These are phyloP conservation scores for Denticeps clupeoides DNA, from an alignment of 2,797 vertebrate genomes.

Conservation along the genomic window DNA sequence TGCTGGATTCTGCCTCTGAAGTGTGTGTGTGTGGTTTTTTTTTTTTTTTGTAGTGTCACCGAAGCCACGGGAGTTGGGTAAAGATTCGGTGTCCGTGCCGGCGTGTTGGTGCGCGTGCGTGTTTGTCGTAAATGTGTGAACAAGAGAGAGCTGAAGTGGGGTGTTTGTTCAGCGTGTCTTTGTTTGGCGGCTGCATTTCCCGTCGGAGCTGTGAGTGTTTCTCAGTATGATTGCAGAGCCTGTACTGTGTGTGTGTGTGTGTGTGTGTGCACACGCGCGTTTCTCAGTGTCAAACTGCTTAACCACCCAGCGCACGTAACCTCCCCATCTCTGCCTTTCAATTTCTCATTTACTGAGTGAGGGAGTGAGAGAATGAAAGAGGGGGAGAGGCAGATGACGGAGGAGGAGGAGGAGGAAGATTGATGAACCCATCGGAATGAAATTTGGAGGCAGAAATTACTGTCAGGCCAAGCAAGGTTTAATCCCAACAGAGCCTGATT, in stretches of 20 bases:
- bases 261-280: constrained; percentile 27
- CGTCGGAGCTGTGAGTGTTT: not conserved
- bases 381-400: constrained; percentile 52
- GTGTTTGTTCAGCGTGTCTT: not conserved
- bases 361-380: constrained; percentile 44
- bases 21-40: not conserved
- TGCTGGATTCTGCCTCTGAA: not conserved
- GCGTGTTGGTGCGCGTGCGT: constrained; percentile 2
- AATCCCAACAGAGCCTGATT: constrained; percentile 62
- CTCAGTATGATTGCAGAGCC: not conserved
- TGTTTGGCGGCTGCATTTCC: too few species aligned
- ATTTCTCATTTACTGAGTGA: constrained; percentile 68
- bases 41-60: not conserved
- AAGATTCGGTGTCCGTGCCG: constrained; percentile 8
- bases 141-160: not conserved
- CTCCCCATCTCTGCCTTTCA: constrained; percentile 62
- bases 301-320: constrained; percentile 66
- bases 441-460: constrained; percentile 73
- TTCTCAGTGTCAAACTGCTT: constrained; percentile 46
- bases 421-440: constrained; percentile 75
- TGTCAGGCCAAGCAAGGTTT: constrained; percentile 65
- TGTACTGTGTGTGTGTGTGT: constrained; percentile 11
- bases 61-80: not conserved
- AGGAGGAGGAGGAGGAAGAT: constrained; percentile 48
- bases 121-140: not conserved